Conservation (phyloP, 1,140 invertebrate genomes). For the Lanistes nyassanus region DNA sequence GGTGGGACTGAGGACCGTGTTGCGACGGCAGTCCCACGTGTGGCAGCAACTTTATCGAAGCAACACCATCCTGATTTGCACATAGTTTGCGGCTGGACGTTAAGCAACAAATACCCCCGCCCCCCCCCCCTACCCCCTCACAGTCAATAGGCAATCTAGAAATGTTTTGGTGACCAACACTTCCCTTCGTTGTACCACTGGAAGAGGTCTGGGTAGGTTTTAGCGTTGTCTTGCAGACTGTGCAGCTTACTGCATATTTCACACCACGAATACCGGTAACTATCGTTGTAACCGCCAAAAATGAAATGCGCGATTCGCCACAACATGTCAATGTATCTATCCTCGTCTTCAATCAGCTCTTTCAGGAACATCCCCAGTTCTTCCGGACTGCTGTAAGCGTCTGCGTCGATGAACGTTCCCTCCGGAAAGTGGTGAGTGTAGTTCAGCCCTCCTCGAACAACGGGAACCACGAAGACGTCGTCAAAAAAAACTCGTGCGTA, state of each 20-base stretch:
- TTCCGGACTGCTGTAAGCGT: neutral
- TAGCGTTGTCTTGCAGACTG: neutral
- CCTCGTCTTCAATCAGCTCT: slow-evolving; percentile 18
- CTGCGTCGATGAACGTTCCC: slow-evolving; percentile 63
- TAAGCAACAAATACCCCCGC: no score
- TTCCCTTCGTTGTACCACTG: no score
- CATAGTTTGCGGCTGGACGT: no score
- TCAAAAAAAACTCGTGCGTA: slow-evolving; percentile 45
- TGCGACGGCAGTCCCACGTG: no score
- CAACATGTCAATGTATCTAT: neutral
- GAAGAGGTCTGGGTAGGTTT: slow-evolving; percentile 53
- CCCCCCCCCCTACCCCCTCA: no score
- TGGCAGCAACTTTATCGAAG: no score
- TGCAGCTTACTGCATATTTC: slow-evolving; percentile 6
- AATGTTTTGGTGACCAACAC: no score
- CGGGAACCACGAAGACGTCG: slow-evolving; percentile 57
- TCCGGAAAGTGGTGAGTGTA: slow-evolving; percentile 73
- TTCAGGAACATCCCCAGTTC: slow-evolving; percentile 15
- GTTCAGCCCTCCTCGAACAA: slow-evolving; percentile 71
- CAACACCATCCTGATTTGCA: no score
- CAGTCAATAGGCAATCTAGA: no score
- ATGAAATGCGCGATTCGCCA: neutral
- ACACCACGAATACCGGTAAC: slow-evolving; percentile 15
- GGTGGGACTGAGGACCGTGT: no score
- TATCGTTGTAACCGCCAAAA: slow-evolving; percentile 51